Base-by-base conservation (phyloP, 2,113 vertebrate genomes). In the Engraulis encrasicolus region DNA sequence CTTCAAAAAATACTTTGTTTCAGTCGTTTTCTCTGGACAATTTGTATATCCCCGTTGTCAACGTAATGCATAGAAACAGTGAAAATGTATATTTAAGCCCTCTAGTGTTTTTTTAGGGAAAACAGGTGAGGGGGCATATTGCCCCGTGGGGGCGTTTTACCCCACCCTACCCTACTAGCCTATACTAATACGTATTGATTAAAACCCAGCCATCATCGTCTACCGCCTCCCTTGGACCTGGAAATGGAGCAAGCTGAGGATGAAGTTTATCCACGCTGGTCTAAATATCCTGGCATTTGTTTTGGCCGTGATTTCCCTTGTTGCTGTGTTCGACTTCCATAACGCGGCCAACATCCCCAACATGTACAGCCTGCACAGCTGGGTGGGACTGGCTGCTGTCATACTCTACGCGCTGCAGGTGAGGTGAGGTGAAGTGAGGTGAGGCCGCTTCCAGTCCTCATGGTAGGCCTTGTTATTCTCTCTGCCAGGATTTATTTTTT, bases 301-400 rank as follows among this genome's bases (percentile, higher is more conserved):
- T 84, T 93, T 97, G 38, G 95, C 91, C 2, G 92, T 95, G 52
- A 90, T 99, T 85, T 83, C 97, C 34, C 77, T 97, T 88, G 96
- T 98, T 86, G 97, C 98, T 0, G 98, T 93, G 81, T 99, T 99
- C 93, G 97, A 99, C 1, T 97, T 89, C 91, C 98, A 98, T 93
- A 97, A 97, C 74, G 78, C 83, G 83, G 78, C n/a, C 15, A 92
- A 87, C 0, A 97, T 97, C 86, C 95, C 97, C 83, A 97, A 99
- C 90, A 97, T 99, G 97, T 99, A 99, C 94, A 99, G 97, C 85
- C 93, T 99, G 82, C 98, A 99, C 93, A 99, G 98, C 94, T 99
- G 98, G 98, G 86, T 99, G 86, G 98, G 98, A 20, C 89, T 99
- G 88, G n/a, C 50, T 12, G 95, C 90, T 27, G 90, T 98, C 81